Evolutionary conservation across 1,140 invertebrate species (phyloP), one percentile per base, ranked within the genome.

Genomic region (Rhopalosiphum maidis): DNA sequence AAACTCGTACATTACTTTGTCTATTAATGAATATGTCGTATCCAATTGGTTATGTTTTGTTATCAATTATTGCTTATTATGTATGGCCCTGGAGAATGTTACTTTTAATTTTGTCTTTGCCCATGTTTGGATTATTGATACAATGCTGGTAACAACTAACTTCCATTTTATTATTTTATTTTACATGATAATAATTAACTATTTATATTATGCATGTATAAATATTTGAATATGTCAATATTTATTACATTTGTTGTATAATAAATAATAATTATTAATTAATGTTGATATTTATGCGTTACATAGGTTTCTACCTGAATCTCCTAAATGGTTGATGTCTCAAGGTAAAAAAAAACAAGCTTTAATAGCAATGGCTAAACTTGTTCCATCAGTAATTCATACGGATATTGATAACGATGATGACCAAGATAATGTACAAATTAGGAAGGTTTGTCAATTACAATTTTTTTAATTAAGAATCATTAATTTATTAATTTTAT

Each of bases 1-100:
- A 96, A 90, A 96, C 96, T 94, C 95, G 97, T 94, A 96, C 96
- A 7, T 96, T 96, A 94, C 96, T 97, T 95, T 96, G 96, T 1
- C 96, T 97, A 91, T 95, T 96, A 23, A 96, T 96, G 94, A 96
- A 96, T 88, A 95, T 95, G 54, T 96, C 96, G n/a, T 97, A 96
- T 95, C 95, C 96, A 2, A 90, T 96, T 77, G 96, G 96, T 85
- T 95, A 95, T 94, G 95, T 96, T 30, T 93, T 96, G 15, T 94
- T 96, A n/a, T 95, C 96, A 0, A 94, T 95, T 25, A 93, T 96
- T 30, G 96, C 96, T 37, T 96, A 96, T 94, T 94, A 96, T 11
- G 94, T 96, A 37, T 95, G 95, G n/a, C 94, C 95, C 22, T 97
- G 96, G 96, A 95, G 96, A 68, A 94, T 96, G 91, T 89, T 89